Percentiles rank a stretch among this genome's conserved stretches.
Conservation (phyloP, 2,797 vertebrate species). For the Dermochelys coriacea region DNA sequence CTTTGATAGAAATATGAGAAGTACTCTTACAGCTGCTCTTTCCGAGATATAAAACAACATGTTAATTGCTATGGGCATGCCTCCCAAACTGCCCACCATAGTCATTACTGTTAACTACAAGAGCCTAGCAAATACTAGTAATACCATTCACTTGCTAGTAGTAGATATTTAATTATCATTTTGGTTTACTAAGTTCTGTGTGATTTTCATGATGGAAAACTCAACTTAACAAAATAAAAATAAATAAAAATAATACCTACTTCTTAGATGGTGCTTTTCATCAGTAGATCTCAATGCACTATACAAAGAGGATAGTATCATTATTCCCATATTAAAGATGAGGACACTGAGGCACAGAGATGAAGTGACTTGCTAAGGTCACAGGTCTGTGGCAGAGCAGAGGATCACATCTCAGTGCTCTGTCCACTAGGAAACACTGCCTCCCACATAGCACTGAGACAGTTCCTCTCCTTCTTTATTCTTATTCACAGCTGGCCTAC, state of each 20-base stretch:
- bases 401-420: not conserved
- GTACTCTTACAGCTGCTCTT: not conserved
- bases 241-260: not conserved
- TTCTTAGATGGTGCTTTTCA: not conserved
- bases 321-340: not conserved
- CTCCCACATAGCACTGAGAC: not conserved
- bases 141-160: not conserved
- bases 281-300: not conserved
- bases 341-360: not conserved
- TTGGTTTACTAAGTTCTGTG: not conserved
- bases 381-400: not conserved
- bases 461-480: not conserved
- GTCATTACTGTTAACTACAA: not conserved
- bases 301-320: not conserved
- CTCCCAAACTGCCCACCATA: not conserved
- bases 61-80: not conserved
- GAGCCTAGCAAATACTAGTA: not conserved
- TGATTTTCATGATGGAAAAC: conserved; percentile 14
- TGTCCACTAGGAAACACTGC: not conserved
- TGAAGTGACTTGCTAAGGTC: not conserved
- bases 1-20: not conserved
- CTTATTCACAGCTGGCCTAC: not conserved
- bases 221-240: not conserved
- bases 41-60: not conserved
- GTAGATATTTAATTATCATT: not conserved